These are phyloP conservation scores for Branchipolynoe longqiensis DNA, from an alignment of 2,888 invertebrate genomes.

Conservation along the genomic window DNA sequence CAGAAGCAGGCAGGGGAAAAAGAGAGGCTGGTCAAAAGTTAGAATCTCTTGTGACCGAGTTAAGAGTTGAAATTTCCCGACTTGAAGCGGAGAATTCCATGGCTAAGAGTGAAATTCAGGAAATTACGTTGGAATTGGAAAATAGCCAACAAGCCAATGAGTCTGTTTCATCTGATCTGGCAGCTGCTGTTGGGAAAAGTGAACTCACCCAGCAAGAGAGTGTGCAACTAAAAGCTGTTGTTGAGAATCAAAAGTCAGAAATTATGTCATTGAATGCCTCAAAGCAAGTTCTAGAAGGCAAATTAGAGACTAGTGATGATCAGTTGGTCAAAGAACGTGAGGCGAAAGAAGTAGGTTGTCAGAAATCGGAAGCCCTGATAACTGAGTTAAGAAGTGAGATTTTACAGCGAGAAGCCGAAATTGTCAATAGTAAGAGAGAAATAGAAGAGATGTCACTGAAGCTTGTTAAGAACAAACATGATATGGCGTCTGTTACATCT, in stretches of 20 bases:
- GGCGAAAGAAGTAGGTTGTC: not conserved
- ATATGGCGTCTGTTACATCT: not conserved
- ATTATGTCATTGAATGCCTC: not conserved
- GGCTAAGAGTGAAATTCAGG: not conserved
- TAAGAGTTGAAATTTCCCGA: not conserved
- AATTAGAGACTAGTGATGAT: not conserved
- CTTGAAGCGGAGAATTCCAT: not conserved
- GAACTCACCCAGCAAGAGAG: constrained; percentile 11
- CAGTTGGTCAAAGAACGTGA: not conserved
- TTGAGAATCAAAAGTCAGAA: not conserved
- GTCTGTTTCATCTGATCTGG: not conserved
- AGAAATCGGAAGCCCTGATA: not conserved
- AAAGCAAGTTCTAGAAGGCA: not conserved
- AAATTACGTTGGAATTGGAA: constrained; percentile 3
- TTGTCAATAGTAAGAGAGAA: not conserved
- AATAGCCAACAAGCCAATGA: not conserved
- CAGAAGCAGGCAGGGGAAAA: not conserved
- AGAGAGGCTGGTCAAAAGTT: not conserved
- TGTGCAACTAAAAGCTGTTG: not conserved
- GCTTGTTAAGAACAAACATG: not conserved
- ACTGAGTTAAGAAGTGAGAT: not conserved
- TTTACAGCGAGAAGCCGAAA: not conserved
- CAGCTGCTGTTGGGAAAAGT: not conserved
- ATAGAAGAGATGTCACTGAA: constrained; percentile 18
- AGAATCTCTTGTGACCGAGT: not conserved